A percentile compares a stretch with the other conserved stretches of the same genome.
These are phyloP conservation scores for Psylliodes chrysocephalus DNA, from an alignment of 2,888 invertebrate genomes.

Conservation along the genomic window DNA sequence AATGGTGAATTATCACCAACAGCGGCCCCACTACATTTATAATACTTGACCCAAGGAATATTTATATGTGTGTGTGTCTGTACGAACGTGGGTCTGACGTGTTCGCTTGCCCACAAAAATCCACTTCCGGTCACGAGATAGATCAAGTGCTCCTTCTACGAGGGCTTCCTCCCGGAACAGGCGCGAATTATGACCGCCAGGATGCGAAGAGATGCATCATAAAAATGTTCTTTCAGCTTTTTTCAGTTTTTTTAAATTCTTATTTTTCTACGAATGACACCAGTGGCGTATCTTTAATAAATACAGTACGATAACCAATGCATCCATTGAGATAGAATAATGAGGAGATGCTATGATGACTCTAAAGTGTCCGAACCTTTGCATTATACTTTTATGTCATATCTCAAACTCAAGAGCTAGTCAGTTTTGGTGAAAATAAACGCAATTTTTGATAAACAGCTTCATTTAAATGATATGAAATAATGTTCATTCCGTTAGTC, in stretches of 20 bases:
- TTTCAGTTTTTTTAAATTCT: constrained; percentile 20
- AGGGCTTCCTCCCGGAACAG: constrained; percentile 34
- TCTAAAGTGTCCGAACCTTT: too few relatives aligned
- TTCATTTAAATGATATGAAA: too few relatives aligned
- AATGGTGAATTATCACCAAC: constrained; percentile 30
- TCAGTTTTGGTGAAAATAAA: too few relatives aligned
- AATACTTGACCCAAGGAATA: constrained; percentile 37
- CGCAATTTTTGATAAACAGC: too few relatives aligned
- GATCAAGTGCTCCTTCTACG: constrained; percentile 44
- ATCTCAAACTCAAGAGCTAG: too few relatives aligned
- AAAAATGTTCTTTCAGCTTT: constrained; percentile 28
- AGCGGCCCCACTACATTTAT: constrained; percentile 39
- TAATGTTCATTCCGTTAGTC: too few relatives aligned
- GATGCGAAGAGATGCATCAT: constrained; percentile 29
- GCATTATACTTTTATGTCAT: too few relatives aligned
- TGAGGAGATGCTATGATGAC: too few relatives aligned
- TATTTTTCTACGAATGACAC: not conserved
- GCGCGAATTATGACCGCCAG: constrained; percentile 27
- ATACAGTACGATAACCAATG: too few relatives aligned
- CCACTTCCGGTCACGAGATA: constrained; percentile 44
- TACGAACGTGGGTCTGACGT: constrained; percentile 32
- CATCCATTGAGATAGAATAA: too few relatives aligned
- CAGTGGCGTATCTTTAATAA: not conserved
- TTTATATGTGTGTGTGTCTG: not conserved
- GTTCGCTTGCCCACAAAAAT: constrained; percentile 45